Evolutionary conservation across 2,888 invertebrate genomes (phyloP).

Genomic region (Dynastes grantii): DNA sequence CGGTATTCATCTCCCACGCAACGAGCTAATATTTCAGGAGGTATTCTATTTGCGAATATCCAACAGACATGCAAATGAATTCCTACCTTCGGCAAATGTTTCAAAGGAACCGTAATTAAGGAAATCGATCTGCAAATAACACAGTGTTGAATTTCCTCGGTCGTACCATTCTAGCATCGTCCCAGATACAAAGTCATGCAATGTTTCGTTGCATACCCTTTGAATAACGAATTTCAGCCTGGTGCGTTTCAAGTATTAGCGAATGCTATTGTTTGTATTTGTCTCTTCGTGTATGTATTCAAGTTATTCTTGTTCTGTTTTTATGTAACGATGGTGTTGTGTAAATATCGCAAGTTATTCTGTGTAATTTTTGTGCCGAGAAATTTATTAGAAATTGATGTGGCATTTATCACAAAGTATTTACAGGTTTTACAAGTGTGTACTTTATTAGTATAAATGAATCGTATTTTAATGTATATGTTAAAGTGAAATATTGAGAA

Average conservation of each 20-base stretch:
- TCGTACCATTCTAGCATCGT: slow-evolving; percentile 35
- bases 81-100: neutral
- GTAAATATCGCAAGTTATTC: neutral
- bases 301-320: neutral
- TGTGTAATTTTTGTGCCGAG: slow-evolving; percentile 5
- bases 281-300: neutral
- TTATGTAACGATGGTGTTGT: neutral
- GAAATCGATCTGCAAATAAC: slow-evolving; percentile 39
- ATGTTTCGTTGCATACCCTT: slow-evolving; percentile 34
- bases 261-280: slow-evolving; percentile 35
- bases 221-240: slow-evolving; percentile 27
- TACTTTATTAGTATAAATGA: too few relatives aligned
- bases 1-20: neutral
- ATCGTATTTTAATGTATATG: too few relatives aligned
- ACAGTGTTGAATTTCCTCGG: slow-evolving; percentile 25
- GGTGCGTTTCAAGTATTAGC: neutral
- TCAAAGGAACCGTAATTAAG: slow-evolving; percentile 30
- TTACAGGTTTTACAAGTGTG: too few relatives aligned
- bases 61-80: slow-evolving; percentile 18
- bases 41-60: slow-evolving; percentile 26
- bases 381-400: neutral
- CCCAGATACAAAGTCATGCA: slow-evolving; percentile 31
- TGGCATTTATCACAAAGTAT: too few relatives aligned
- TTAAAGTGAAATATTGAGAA: too few relatives aligned
- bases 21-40: slow-evolving; percentile 15